Conservation (phyloP, 2,797 vertebrate genomes). For the Chaenodraco wilsoni region DNA sequence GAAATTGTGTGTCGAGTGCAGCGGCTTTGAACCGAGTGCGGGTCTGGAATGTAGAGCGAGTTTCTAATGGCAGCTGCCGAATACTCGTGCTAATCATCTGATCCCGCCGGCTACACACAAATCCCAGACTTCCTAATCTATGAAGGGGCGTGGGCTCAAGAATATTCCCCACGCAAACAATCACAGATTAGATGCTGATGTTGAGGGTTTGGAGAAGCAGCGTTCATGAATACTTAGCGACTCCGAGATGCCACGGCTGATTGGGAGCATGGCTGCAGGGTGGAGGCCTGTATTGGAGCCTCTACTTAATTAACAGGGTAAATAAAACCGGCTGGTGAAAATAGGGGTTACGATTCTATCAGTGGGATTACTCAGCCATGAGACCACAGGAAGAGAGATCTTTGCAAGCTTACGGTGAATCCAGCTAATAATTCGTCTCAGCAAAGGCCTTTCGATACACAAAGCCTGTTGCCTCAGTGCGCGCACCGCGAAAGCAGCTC, state of each 20-base stretch:
- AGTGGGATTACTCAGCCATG: conserved; percentile 72
- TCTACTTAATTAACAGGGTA: conserved; percentile 74
- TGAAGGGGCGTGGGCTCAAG: conserved; percentile 34
- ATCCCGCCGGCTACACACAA: conserved; percentile 8
- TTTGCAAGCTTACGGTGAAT: conserved; percentile 63
- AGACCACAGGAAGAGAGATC: conserved; percentile 65
- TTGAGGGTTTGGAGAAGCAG: conserved; percentile 44
- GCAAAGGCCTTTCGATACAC: conserved; percentile 56
- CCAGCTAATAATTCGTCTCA: conserved; percentile 77
- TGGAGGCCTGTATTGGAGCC: conserved; percentile 35
- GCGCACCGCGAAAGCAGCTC: conserved; percentile 45
- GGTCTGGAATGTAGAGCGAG: conserved; percentile 9
- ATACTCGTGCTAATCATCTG: conserved; percentile 19
- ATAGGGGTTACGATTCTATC: conserved; percentile 76
- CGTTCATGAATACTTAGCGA: conserved; percentile 50
- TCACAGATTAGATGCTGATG: conserved; percentile 52
- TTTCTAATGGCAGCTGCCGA: conserved; percentile 34
- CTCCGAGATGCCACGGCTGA: conserved; percentile 46
- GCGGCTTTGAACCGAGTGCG: conserved; percentile 48
- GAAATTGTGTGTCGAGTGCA: conserved; percentile 28
- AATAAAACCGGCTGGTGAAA: conserved; percentile 73
- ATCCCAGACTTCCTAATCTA: conserved; percentile 2
- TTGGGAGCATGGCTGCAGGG: conserved; percentile 50
- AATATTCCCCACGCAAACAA: conserved; percentile 62
- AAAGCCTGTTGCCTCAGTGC: conserved; percentile 53